Conservation (phyloP, 2,797 vertebrate genomes). For the Rhinoraja longicauda region DNA sequence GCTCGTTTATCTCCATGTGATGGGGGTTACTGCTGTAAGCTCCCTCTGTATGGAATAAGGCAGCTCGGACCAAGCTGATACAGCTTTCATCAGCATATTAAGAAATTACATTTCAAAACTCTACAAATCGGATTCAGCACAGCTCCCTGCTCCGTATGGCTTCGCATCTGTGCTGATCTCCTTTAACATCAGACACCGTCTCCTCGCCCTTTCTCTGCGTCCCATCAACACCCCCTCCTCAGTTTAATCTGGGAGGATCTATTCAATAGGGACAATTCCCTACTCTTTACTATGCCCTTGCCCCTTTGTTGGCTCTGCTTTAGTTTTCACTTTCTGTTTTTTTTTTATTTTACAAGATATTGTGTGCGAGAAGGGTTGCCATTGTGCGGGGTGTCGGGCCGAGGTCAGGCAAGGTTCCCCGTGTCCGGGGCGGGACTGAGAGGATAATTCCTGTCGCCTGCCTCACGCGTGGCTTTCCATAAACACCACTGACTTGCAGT, state of each 20-base stretch:
- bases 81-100: slow-evolving; percentile 7
- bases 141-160: not conserved
- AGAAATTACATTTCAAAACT: slow-evolving; percentile 34
- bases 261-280: not conserved
- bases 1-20: not conserved
- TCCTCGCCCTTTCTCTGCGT: not conserved
- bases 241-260: not conserved
- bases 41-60: not conserved
- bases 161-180: slow-evolving; percentile 2
- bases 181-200: slow-evolving; percentile 19
- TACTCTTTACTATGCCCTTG: not conserved
- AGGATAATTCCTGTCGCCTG: not conserved
- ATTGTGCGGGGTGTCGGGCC: not conserved
- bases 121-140: slow-evolving; percentile 30
- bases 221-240: not conserved
- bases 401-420: slow-evolving; percentile 6
- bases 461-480: slow-evolving; percentile 30
- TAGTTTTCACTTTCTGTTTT: not conserved
- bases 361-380: not conserved
- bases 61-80: not conserved
- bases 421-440: not conserved
- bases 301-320: not conserved
- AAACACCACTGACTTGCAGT: not conserved
- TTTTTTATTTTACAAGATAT: too few species aligned
- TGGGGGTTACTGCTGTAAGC: not conserved